Evolutionary conservation across 2,113 vertebrate species (phyloP).

Genomic region (Panthera leo): DNA sequence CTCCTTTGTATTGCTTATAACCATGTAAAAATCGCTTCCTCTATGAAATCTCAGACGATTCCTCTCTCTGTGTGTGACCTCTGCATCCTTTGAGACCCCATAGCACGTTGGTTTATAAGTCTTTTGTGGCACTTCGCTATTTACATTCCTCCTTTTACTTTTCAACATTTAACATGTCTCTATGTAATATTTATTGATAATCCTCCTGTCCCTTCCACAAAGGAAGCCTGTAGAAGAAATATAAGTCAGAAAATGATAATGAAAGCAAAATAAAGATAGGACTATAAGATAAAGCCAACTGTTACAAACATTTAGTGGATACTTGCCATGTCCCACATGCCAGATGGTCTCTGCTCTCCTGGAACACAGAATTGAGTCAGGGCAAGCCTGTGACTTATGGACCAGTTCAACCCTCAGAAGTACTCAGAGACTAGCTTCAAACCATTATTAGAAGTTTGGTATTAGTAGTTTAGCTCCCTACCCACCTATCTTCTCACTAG

Average conservation of each 20-base stretch:
- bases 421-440: background rate
- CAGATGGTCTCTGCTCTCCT: background rate
- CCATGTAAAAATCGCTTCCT: background rate
- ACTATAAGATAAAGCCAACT: background rate
- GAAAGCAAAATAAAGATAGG: background rate
- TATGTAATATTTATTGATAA: background rate
- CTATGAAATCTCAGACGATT: background rate
- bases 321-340: background rate
- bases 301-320: background rate
- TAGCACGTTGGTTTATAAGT: background rate
- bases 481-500: background rate
- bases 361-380: background rate
- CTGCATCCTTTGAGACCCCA: background rate
- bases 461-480: background rate
- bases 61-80: background rate
- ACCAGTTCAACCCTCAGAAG: background rate
- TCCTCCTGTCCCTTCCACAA: background rate
- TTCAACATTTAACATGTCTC: background rate
- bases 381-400: background rate
- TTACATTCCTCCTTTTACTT: background rate
- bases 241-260: slow-evolving; percentile 16
- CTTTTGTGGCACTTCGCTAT: background rate
- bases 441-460: background rate
- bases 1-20: background rate
- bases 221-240: background rate